These are phyloP conservation scores for Dendrocopos noguchii DNA, from an alignment of 2,113 vertebrate genomes.

Conservation along the genomic window DNA sequence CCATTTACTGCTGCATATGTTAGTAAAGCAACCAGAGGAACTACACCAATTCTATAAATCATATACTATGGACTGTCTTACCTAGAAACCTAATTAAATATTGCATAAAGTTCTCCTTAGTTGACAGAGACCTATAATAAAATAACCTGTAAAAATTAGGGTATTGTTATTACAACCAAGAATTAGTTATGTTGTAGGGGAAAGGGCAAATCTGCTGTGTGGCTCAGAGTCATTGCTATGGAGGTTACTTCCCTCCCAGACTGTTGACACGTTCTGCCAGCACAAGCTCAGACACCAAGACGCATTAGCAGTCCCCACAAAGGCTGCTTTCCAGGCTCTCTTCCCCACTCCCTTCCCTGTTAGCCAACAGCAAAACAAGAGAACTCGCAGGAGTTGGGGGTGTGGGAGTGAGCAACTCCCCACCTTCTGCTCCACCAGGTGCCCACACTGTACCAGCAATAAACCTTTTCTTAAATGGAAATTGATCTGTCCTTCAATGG, in stretches of 20 bases:
- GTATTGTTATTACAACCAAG: background rate
- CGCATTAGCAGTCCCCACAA: background rate
- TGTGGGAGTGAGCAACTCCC: background rate
- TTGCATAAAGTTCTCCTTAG: background rate
- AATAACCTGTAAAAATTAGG: background rate
- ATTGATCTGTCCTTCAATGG: background rate
- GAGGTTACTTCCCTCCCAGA: background rate
- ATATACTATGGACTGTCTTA: background rate
- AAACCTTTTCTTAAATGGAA: background rate
- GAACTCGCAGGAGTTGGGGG: background rate
- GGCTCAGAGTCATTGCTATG: background rate
- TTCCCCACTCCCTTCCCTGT: background rate
- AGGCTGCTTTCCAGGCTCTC: background rate
- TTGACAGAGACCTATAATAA: background rate
- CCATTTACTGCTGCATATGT: too few species aligned
- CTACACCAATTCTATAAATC: fast-evolving
- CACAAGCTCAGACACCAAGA: background rate
- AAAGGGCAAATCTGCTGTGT: background rate
- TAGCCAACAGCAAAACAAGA: background rate
- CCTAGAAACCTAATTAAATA: background rate
- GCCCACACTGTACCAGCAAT: fast-evolving
- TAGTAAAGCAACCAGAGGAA: background rate
- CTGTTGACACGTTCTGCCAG: background rate
- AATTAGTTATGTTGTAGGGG: background rate
- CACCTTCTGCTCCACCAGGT: background rate